Evolutionary conservation across 2,888 invertebrate species (phyloP).

Genomic region (Aromia moschata): DNA sequence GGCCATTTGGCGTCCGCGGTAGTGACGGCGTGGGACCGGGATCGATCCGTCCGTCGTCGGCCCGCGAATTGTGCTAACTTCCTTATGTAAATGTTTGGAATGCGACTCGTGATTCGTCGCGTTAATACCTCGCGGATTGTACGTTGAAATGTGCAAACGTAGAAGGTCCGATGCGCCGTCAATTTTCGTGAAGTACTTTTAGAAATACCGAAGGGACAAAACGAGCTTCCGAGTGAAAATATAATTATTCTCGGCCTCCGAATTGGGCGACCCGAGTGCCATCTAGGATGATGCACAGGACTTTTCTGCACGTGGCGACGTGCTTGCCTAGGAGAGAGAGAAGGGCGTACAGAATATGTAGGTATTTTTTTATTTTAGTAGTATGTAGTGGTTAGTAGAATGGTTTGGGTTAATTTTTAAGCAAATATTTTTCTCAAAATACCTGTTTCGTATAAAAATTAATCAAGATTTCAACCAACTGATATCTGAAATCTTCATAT

Average conservation of each 20-base stretch:
- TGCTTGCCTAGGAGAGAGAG: constrained; percentile 14
- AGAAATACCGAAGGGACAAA: too few relatives aligned
- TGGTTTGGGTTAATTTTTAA: too few relatives aligned
- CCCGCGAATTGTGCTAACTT: constrained; percentile 5
- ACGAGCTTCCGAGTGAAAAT: too few relatives aligned
- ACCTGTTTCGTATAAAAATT: neutral
- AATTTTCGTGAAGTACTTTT: too few relatives aligned
- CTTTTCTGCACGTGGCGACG: constrained; percentile 8
- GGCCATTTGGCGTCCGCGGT: neutral
- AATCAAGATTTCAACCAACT: neutral
- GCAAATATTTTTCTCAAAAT: neutral
- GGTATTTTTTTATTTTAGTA: neutral
- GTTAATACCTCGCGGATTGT: neutral
- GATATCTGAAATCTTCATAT: neutral
- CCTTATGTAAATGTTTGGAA: constrained; percentile 17
- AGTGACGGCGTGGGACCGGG: neutral
- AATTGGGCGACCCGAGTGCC: too few relatives aligned
- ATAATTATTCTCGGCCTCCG: too few relatives aligned
- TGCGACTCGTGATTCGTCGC: constrained; percentile 5
- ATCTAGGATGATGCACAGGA: neutral
- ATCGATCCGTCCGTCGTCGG: constrained; percentile 11
- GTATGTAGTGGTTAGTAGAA: too few relatives aligned
- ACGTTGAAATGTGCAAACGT: too few relatives aligned
- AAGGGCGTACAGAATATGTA: constrained; percentile 19
- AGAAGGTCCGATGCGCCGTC: neutral